Conservation (phyloP, 2,888 invertebrate species). For the Pseudococcus viburni region DNA sequence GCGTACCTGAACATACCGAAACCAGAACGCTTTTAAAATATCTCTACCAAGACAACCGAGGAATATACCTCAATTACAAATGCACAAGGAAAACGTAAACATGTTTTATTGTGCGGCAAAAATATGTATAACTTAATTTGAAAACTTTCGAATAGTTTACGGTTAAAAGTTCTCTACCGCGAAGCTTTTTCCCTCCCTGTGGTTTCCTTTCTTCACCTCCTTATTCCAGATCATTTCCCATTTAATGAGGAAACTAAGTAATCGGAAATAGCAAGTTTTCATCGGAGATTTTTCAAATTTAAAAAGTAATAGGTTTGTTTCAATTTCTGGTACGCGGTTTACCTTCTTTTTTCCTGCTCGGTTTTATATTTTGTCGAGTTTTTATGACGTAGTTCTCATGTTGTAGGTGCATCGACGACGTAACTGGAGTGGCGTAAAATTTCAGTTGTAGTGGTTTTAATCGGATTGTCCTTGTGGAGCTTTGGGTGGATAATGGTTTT, state of each 20-base stretch:
- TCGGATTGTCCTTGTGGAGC: too few relatives aligned
- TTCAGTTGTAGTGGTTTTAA: too few relatives aligned
- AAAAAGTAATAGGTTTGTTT: neutral
- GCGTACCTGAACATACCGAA: neutral
- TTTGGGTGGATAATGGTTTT: too few relatives aligned
- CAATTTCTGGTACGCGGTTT: neutral
- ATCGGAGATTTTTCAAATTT: neutral
- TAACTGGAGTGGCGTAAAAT: too few relatives aligned
- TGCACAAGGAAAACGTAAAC: slow-evolving; percentile 28
- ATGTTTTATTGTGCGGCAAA: slow-evolving; percentile 22
- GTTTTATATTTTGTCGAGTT: neutral
- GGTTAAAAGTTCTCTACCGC: slow-evolving; percentile 9
- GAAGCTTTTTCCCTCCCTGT: neutral
- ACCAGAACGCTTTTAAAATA: neutral
- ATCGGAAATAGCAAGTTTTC: neutral
- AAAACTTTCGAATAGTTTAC: slow-evolving; percentile 16
- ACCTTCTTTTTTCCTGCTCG: neutral
- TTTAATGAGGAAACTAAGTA: slow-evolving; percentile 5
- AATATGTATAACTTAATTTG: slow-evolving; percentile 37
- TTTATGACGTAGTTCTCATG: neutral
- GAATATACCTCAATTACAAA: slow-evolving; percentile 34
- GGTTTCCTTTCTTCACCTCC: neutral
- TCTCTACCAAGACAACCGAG: neutral
- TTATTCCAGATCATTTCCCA: neutral
- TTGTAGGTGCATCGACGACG: too few relatives aligned